phyloP scores from a whole-genome alignment of 2,888 invertebrate species.

The Spilarctia lutea region DNA sequence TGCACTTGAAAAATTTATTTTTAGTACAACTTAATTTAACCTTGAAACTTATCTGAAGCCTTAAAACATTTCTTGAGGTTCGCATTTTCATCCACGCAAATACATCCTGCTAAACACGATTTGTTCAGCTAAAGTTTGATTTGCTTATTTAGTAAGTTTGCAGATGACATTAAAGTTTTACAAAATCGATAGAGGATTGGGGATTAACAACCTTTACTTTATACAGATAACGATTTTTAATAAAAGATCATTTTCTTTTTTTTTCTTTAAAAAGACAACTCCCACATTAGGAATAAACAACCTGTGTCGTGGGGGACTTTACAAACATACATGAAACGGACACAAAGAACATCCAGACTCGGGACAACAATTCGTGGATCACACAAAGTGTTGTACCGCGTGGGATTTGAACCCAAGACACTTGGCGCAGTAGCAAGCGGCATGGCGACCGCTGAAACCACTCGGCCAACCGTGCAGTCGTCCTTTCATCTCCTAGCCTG shows the following conservation, averaged over 20 bases:
- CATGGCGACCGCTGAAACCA: no score
- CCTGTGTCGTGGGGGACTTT: no score
- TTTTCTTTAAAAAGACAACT: no score
- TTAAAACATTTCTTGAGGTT: background rate
- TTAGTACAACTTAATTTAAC: background rate
- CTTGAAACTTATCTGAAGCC: background rate
- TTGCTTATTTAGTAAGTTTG: background rate
- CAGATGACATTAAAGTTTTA: background rate
- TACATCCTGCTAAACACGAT: background rate
- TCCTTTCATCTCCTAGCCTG: no score
- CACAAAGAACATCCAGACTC: no score
- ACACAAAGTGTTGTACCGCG: no score
- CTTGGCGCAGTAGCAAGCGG: no score
- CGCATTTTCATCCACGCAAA: background rate
- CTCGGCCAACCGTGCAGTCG: no score
- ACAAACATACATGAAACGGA: no score
- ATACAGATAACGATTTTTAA: background rate
- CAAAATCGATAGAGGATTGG: background rate
- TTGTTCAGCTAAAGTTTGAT: background rate
- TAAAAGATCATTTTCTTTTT: background rate
- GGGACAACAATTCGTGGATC: no score
- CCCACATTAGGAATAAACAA: no score
- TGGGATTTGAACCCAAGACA: no score
- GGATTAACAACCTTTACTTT: background rate
- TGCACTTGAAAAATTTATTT: background rate